Evolutionary conservation across 35 echinoderm and acorn worm species (phyloP).

Genomic region (Chiridota heheva): DNA sequence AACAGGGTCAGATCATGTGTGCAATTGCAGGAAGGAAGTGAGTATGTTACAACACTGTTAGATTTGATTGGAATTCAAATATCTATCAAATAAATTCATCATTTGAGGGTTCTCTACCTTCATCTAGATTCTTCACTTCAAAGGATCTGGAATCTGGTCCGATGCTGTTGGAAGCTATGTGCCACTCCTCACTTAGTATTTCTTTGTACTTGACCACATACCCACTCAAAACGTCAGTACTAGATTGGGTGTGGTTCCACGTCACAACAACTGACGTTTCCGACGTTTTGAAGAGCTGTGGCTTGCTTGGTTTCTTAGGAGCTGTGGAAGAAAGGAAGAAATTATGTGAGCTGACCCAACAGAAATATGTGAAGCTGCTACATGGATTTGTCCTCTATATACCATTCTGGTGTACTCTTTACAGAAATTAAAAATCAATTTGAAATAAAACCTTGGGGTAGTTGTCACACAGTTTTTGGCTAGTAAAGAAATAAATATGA

Average conservation of each 20-base stretch:
- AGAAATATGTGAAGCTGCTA: neutral
- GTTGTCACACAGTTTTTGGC: too few species aligned
- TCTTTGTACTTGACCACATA: constrained; percentile 68
- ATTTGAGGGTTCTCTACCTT: too few species aligned
- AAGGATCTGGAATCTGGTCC: constrained; percentile 21
- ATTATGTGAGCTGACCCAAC: neutral
- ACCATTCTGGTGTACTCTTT: too few species aligned
- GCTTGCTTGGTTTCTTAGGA: constrained; percentile 71
- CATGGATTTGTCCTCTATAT: too few species aligned
- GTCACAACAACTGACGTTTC: constrained; percentile 72
- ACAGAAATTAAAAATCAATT: too few species aligned
- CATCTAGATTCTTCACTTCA: constrained; percentile 62
- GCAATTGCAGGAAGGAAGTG: too few species aligned
- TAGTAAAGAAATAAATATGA: too few species aligned
- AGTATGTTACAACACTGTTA: too few species aligned
- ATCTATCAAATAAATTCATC: too few species aligned
- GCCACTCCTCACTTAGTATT: constrained; percentile 45
- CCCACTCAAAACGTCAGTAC: constrained; percentile 28
- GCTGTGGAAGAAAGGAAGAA: constrained; percentile 24
- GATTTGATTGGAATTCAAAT: too few species aligned
- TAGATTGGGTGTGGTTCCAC: constrained; percentile 54
- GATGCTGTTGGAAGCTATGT: constrained; percentile 27
- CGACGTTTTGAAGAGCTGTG: constrained; percentile 55
- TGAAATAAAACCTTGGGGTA: too few species aligned
- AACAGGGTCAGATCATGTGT: too few species aligned